Conservation (phyloP, 2,888 invertebrate genomes). For the Drosophila bunnanda region DNA sequence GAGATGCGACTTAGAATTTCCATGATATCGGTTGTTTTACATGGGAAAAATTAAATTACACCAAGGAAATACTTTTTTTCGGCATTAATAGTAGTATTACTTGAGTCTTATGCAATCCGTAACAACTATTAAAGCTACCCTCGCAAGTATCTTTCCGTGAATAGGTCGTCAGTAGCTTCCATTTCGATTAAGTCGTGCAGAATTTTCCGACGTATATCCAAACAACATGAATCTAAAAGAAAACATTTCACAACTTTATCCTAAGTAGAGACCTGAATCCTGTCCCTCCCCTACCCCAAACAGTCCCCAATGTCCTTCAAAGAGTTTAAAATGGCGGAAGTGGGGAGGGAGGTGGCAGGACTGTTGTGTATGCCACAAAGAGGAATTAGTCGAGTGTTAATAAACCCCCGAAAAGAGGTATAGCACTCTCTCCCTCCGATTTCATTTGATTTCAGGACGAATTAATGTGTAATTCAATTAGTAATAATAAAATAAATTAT, state of each 20-base stretch:
- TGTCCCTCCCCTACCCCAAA: not conserved
- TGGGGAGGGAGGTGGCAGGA: not conserved
- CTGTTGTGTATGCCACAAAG: conserved; percentile 27
- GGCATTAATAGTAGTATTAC: not conserved
- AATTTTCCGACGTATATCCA: conserved; percentile 3
- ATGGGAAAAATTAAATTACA: no score
- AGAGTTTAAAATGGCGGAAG: conserved; percentile 4
- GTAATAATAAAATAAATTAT: conserved; percentile 74
- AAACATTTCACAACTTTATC: conserved; percentile 8
- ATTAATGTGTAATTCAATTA: conserved; percentile 54
- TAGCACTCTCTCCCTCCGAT: not conserved
- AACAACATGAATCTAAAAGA: conserved; percentile 3
- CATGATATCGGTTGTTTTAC: not conserved
- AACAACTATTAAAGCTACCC: not conserved
- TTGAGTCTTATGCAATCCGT: not conserved
- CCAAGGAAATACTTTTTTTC: no score
- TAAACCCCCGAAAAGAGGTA: conserved; percentile 43
- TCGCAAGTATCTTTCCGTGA: conserved; percentile 2
- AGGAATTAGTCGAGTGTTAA: conserved; percentile 67
- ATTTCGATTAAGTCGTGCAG: conserved; percentile 12
- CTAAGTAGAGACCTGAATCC: conserved; percentile 1
- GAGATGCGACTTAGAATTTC: not conserved
- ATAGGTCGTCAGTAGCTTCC: not conserved
- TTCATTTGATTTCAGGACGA: conserved; percentile 16
- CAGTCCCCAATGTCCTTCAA: conserved; percentile 1